Evolutionary conservation across 2,113 vertebrate species (phyloP).

Genomic region (Panthera uncia): DNA sequence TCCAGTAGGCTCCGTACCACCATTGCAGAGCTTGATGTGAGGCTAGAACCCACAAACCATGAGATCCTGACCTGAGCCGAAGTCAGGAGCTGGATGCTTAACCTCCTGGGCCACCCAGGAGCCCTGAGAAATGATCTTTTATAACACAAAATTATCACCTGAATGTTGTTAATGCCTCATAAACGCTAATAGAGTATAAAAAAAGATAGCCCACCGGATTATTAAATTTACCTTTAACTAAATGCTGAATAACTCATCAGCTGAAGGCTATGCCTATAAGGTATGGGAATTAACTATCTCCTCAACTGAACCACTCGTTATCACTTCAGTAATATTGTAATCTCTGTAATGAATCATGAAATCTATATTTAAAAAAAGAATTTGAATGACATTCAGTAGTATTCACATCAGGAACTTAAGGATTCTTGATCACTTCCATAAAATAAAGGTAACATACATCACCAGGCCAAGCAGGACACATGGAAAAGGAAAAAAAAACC

Average conservation of each 20-base stretch:
- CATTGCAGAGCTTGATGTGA: too few species aligned
- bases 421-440: not conserved
- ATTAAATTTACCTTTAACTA: slow-evolving; percentile 37
- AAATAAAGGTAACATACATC: not conserved
- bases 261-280: not conserved
- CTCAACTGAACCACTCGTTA: not conserved
- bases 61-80: too few species aligned
- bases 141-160: not conserved
- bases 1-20: too few species aligned
- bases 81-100: too few species aligned
- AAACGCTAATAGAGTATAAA: not conserved
- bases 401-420: not conserved
- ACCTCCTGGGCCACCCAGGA: too few species aligned
- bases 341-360: not conserved
- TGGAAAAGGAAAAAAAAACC: not conserved
- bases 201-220: slow-evolving; percentile 14
- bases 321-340: slow-evolving; percentile 20
- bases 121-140: not conserved
- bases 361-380: not conserved
- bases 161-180: slow-evolving; percentile 9
- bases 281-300: not conserved
- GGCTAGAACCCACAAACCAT: too few species aligned
- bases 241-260: not conserved
- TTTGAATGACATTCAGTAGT: not conserved
- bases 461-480: not conserved